Conservation (phyloP, 64 coral and sea anemone species). For the Anthopleura sola region DNA sequence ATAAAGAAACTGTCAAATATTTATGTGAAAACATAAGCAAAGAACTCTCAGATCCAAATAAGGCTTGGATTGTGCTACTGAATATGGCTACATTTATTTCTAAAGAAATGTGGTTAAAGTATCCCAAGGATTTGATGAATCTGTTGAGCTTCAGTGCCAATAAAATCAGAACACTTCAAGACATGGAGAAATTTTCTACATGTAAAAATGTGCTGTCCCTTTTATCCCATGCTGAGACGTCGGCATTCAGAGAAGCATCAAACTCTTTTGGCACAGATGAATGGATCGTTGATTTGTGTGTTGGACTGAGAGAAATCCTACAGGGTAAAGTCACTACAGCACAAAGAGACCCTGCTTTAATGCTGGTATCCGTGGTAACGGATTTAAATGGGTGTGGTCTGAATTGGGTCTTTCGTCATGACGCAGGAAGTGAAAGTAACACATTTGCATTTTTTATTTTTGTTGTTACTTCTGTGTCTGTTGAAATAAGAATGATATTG, state of each 20-base stretch:
- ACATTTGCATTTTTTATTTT: conserved; percentile 51
- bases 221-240: conserved; percentile 34
- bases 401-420: neutral
- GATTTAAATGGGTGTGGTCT: conserved; percentile 27
- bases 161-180: conserved; percentile 53
- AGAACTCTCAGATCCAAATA: neutral
- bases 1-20: conserved; percentile 17
- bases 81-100: neutral
- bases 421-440: neutral
- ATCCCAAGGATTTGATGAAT: conserved; percentile 41
- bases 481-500: conserved; percentile 81
- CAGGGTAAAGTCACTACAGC: conserved; percentile 42
- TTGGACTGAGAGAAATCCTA: conserved; percentile 29
- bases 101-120: conserved; percentile 33
- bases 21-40: conserved; percentile 28
- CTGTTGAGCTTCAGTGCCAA: conserved; percentile 22
- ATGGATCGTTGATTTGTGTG: conserved; percentile 25
- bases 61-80: neutral
- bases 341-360: conserved; percentile 47
- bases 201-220: conserved; percentile 55
- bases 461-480: conserved; percentile 42
- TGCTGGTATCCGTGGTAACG: conserved; percentile 16
- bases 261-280: neutral
- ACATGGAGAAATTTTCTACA: conserved; percentile 62
- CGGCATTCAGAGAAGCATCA: conserved; percentile 22